A percentile compares a stretch with the other conserved stretches of the same genome.
Conservation (phyloP, 2,113 vertebrate genomes). For the Holacanthus passer region DNA sequence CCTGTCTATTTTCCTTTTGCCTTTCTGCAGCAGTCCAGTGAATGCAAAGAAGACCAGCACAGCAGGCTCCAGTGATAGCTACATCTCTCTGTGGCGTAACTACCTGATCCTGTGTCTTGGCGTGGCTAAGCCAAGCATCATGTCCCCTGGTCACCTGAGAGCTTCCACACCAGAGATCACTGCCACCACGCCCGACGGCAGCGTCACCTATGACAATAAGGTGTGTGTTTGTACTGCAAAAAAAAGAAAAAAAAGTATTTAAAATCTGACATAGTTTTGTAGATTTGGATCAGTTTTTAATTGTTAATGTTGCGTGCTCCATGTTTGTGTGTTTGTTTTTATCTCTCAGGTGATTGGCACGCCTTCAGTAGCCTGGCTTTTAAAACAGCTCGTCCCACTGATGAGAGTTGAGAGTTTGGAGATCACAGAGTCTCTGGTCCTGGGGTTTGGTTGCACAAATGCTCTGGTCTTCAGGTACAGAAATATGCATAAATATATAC, state of each 20-base stretch:
- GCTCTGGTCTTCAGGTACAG: conserved; percentile 97
- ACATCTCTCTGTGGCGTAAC: conserved; percentile 97
- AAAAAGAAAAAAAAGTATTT: not conserved
- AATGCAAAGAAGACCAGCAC: conserved; percentile 98
- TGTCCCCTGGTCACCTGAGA: conserved; percentile 96
- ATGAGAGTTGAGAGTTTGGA: conserved; percentile 99
- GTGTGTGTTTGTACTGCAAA: conserved; percentile 68
- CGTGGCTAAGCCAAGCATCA: conserved; percentile 97
- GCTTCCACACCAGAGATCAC: conserved; percentile 97
- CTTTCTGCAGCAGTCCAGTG: conserved; percentile 90
- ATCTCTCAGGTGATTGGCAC: conserved; percentile 92
- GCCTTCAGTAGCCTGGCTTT: conserved; percentile 94
- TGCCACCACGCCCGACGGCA: conserved; percentile 96
- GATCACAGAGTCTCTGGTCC: conserved; percentile 97
- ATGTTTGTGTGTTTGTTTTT: conserved; percentile 14
- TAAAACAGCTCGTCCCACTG: conserved; percentile 97
- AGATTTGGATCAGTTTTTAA: not conserved
- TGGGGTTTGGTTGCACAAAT: conserved; percentile 98
- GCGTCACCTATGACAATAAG: conserved; percentile 97
- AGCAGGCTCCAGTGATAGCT: conserved; percentile 90
- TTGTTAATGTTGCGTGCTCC: conserved; percentile 5
- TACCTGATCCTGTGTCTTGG: conserved; percentile 98
- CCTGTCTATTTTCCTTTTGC: not conserved
- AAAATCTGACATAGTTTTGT: not conserved
- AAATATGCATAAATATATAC: conserved; percentile 1